Percentiles rank a stretch among this genome's conserved stretches.
Conservation (phyloP, 2,888 invertebrate genomes). For the Netelia melanura region DNA sequence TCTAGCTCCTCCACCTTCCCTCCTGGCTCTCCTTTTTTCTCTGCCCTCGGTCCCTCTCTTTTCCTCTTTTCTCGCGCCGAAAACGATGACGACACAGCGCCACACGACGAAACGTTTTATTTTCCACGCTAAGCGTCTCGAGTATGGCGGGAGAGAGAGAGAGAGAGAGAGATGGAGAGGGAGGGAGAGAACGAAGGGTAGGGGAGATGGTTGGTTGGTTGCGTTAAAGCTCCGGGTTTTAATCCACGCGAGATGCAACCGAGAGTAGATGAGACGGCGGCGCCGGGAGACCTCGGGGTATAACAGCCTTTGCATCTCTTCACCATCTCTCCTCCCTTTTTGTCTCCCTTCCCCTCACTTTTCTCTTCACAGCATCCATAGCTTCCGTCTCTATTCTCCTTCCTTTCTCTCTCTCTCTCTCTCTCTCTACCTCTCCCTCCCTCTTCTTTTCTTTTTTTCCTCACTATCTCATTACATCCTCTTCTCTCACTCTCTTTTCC, state of each 20-base stretch:
- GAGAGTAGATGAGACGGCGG: slow-evolving; percentile 78
- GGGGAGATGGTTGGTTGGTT: slow-evolving; percentile 28
- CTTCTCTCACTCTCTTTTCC: slow-evolving; percentile 11
- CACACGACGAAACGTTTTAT: slow-evolving; percentile 73
- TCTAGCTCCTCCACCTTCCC: slow-evolving; percentile 23
- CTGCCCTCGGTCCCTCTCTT: slow-evolving; percentile 1
- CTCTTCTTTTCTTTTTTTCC: neutral
- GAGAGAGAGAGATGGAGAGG: slow-evolving; percentile 51
- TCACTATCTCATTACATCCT: slow-evolving; percentile 8
- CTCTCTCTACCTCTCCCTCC: neutral
- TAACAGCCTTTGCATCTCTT: slow-evolving; percentile 29
- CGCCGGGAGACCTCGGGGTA: slow-evolving; percentile 38
- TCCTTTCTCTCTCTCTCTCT: slow-evolving; percentile 13
- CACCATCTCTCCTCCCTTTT: neutral
- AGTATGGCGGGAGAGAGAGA: slow-evolving; percentile 69
- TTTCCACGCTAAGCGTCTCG: slow-evolving; percentile 77
- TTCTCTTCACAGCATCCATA: slow-evolving; percentile 1
- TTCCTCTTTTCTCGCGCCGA: slow-evolving; percentile 1
- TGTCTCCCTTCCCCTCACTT: neutral
- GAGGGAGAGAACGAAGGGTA: slow-evolving; percentile 64
- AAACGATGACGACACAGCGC: slow-evolving; percentile 29
- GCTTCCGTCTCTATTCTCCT: slow-evolving; percentile 22
- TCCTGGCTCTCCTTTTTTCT: neutral
- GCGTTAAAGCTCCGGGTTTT: slow-evolving; percentile 78
- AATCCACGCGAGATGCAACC: slow-evolving; percentile 79